These are phyloP conservation scores for Drosophila suboccidentalis DNA, from an alignment of 2,888 invertebrate genomes.

Conservation along the genomic window DNA sequence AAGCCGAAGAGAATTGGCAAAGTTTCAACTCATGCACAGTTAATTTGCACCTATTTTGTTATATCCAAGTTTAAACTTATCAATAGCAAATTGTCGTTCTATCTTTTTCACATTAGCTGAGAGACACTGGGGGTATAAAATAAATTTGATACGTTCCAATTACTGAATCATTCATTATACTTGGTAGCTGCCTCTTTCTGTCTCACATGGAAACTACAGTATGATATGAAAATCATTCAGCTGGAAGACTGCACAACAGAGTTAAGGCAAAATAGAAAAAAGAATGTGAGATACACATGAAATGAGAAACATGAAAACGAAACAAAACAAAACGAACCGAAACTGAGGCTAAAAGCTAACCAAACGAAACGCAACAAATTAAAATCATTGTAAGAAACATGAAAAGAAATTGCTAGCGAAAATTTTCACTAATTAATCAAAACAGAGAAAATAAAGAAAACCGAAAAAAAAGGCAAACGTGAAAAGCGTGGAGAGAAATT, in stretches of 20 bases:
- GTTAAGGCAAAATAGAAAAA: constrained; percentile 26
- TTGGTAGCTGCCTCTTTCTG: constrained; percentile 42
- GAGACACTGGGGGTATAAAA: constrained; percentile 55
- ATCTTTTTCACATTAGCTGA: background rate
- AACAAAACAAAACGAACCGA: constrained; percentile 35
- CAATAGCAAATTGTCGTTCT: background rate
- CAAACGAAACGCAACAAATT: constrained; percentile 48
- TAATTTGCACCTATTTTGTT: constrained; percentile 1
- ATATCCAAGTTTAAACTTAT: background rate
- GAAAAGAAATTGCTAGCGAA: constrained; percentile 53
- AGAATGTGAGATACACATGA: constrained; percentile 8
- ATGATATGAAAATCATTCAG: constrained; percentile 76
- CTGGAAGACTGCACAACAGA: constrained; percentile 80
- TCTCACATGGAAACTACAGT: constrained; percentile 44
- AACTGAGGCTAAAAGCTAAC: constrained; percentile 41
- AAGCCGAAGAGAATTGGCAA: background rate
- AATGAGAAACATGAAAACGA: constrained; percentile 12
- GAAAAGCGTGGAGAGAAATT: background rate
- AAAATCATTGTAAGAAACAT: constrained; percentile 42
- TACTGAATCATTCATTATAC: constrained; percentile 75
- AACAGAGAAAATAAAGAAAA: constrained; percentile 7
- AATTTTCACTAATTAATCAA: constrained; percentile 63
- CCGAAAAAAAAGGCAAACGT: constrained; percentile 4
- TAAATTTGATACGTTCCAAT: constrained; percentile 76
- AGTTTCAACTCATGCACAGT: background rate